Evolutionary conservation across 2,113 vertebrate genomes (phyloP).

Genomic region (Plecturocebus donacophilus): DNA sequence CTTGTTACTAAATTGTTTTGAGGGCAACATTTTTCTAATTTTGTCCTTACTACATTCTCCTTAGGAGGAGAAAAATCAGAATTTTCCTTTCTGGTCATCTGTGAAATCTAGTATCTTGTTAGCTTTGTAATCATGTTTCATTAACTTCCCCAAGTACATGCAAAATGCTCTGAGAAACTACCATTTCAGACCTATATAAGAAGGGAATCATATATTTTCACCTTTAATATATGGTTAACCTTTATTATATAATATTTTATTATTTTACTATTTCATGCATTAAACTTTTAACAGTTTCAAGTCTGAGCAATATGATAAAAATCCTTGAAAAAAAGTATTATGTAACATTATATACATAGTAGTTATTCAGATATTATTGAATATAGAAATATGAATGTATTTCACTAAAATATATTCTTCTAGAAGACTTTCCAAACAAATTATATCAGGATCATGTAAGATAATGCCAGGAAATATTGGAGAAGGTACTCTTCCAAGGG

Average conservation of each 20-base stretch:
- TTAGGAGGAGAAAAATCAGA: neutral
- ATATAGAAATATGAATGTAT: neutral
- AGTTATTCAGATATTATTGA: neutral
- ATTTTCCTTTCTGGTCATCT: neutral
- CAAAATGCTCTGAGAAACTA: neutral
- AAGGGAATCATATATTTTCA: conserved; percentile 14
- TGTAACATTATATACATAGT: neutral
- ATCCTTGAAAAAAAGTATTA: neutral
- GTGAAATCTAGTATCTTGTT: neutral
- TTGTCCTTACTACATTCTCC: neutral
- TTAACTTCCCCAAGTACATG: neutral
- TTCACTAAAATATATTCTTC: neutral
- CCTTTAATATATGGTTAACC: neutral
- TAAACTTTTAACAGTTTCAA: neutral
- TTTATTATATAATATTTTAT: neutral
- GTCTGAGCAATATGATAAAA: neutral
- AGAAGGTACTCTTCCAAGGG: neutral
- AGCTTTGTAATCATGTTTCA: neutral
- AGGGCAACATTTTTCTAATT: conserved; percentile 1
- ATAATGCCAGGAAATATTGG: neutral
- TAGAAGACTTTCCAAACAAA: neutral
- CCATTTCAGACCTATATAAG: neutral
- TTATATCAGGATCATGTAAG: neutral
- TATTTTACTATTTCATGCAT: neutral
- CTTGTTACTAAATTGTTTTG: neutral